Conservation (phyloP, 2,797 vertebrate genomes). For the Stomatorhinus walkeri region DNA sequence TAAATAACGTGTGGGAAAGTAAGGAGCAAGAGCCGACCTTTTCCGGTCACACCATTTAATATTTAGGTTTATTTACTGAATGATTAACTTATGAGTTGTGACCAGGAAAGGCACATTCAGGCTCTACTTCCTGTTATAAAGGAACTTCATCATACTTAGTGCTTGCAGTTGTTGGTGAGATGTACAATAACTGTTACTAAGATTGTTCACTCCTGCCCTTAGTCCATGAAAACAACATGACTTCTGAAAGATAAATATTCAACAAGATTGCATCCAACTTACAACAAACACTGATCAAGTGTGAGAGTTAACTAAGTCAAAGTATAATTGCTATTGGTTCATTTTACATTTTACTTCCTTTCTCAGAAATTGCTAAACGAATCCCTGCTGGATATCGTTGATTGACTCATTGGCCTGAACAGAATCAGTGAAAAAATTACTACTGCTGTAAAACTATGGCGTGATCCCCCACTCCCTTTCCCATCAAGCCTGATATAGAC, state of each 20-base stretch:
- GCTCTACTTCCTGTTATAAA: slow-evolving; percentile 52
- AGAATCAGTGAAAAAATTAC: not conserved
- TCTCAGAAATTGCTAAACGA: not conserved
- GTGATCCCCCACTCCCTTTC: not conserved
- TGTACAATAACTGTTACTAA: slow-evolving; percentile 30
- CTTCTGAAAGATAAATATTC: not conserved
- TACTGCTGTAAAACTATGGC: not conserved
- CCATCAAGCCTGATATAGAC: not conserved
- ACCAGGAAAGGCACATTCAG: slow-evolving; percentile 62
- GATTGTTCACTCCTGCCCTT: not conserved
- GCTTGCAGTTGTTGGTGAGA: slow-evolving; percentile 29
- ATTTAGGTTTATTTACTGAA: slow-evolving; percentile 66
- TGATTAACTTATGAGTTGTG: slow-evolving; percentile 54
- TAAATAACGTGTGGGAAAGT: slow-evolving; percentile 51
- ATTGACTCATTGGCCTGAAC: not conserved
- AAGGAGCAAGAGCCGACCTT: slow-evolving; percentile 30
- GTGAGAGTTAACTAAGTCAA: not conserved
- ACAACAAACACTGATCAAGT: not conserved
- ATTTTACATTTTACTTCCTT: not conserved
- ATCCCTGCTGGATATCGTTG: not conserved
- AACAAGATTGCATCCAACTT: not conserved
- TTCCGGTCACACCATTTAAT: slow-evolving; percentile 69
- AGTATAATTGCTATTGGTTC: not conserved
- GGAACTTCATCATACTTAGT: slow-evolving; percentile 54
- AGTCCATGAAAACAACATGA: not conserved